These are phyloP conservation scores for Okamejei kenojei DNA, from an alignment of 2,797 vertebrate genomes.

Conservation along the genomic window DNA sequence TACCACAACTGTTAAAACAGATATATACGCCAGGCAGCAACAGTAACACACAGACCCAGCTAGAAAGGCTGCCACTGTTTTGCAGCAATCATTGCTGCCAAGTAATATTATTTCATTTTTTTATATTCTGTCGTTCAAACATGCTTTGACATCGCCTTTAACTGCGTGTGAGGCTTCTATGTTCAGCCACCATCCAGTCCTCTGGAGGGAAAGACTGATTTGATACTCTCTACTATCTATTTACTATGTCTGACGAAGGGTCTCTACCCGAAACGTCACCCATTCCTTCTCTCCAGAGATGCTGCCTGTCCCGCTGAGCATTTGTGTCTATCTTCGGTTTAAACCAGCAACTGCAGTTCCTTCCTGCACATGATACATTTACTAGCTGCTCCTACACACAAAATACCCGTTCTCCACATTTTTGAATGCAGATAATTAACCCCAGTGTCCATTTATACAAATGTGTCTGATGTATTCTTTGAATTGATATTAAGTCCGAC, in stretches of 20 bases:
- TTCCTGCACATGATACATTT: background rate
- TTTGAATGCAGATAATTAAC: background rate
- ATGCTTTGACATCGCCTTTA: background rate
- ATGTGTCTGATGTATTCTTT: background rate
- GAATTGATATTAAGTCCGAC: background rate
- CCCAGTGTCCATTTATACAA: background rate
- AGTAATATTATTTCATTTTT: background rate
- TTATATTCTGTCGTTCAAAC: background rate
- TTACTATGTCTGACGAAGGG: too few species aligned
- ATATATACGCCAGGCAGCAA: background rate
- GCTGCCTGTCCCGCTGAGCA: too few species aligned
- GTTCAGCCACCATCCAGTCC: background rate
- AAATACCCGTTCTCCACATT: background rate
- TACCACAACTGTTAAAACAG: background rate
- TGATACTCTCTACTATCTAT: background rate
- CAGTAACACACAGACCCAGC: background rate
- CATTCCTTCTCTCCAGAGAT: too few species aligned
- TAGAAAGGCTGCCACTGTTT: background rate
- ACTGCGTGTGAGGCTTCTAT: background rate
- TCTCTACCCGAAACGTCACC: too few species aligned
- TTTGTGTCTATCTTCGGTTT: too few species aligned
- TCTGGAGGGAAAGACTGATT: background rate
- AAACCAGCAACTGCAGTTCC: too few species aligned
- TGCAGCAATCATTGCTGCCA: background rate
- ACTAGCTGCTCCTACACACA: background rate